A percentile compares a stretch with the other conserved stretches of the same genome.
Conservation (phyloP, 2,888 invertebrate species). For the Apodemia duryi region DNA sequence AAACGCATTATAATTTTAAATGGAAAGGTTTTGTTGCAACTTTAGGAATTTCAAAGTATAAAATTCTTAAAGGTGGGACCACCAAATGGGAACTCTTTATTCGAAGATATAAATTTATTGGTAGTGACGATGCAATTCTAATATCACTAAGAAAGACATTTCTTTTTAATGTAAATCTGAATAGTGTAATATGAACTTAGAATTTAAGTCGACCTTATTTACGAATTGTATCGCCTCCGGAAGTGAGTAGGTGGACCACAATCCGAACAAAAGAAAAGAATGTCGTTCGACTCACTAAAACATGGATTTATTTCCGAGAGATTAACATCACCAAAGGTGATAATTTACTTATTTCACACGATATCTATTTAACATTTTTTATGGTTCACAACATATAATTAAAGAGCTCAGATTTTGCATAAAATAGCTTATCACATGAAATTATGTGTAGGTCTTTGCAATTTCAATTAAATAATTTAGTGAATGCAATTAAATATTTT, state of each 20-base stretch:
- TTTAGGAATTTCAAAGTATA: neutral
- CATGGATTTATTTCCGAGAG: conserved; percentile 24
- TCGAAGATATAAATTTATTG: neutral
- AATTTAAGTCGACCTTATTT: conserved; percentile 31
- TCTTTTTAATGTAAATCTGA: conserved; percentile 23
- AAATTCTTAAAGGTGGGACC: too few relatives aligned
- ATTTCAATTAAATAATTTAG: too few relatives aligned
- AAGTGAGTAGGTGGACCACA: conserved; percentile 58
- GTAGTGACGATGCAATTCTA: neutral
- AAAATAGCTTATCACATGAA: too few relatives aligned
- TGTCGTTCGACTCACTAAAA: conserved; percentile 60
- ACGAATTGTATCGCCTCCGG: conserved; percentile 55
- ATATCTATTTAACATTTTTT: too few relatives aligned
- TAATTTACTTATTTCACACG: conserved; percentile 17
- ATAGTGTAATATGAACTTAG: conserved; percentile 26
- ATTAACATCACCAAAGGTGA: conserved; percentile 27
- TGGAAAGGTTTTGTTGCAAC: neutral
- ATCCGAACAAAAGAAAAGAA: conserved; percentile 60
- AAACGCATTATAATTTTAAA: too few relatives aligned
- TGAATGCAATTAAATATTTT: too few relatives aligned
- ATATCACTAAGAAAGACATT: neutral
- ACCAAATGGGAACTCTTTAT: too few relatives aligned
- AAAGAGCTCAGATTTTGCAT: too few relatives aligned
- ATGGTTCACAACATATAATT: too few relatives aligned
- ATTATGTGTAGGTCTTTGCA: too few relatives aligned